Evolutionary conservation across 2,113 vertebrate species (phyloP).

Genomic region (Neodon shergylaensis): DNA sequence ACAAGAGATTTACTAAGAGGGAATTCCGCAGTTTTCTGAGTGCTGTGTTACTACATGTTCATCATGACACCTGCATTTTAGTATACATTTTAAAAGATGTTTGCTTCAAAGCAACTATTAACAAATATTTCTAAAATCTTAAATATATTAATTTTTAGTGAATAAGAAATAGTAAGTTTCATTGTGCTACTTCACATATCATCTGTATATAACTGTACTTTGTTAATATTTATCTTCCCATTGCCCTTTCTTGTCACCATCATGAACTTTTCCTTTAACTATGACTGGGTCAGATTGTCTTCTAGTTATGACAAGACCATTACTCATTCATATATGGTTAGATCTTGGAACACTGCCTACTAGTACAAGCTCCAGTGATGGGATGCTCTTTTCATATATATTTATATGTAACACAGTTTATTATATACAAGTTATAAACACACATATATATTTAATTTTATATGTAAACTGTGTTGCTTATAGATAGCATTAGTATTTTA

Average conservation of each 20-base stretch:
- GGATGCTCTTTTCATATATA: neutral
- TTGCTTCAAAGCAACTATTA: neutral
- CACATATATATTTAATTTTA: neutral
- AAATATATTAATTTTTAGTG: neutral
- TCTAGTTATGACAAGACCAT: neutral
- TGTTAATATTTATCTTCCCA: neutral
- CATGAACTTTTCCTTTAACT: neutral
- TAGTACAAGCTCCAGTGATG: neutral
- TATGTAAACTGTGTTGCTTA: neutral
- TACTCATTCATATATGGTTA: neutral
- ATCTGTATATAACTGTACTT: neutral
- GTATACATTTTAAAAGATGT: slow-evolving; percentile 8
- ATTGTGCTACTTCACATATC: neutral
- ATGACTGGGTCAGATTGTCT: neutral
- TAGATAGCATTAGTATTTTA: neutral
- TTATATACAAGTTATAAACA: neutral
- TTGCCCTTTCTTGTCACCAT: neutral
- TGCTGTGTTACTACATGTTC: neutral
- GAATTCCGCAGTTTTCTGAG: neutral
- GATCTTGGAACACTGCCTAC: neutral
- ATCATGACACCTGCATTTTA: neutral
- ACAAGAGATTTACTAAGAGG: neutral
- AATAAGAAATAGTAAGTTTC: neutral
- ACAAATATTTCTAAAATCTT: neutral
- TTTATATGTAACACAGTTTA: neutral